Conservation (phyloP, 2,113 vertebrate genomes). For the Numenius arquata region DNA sequence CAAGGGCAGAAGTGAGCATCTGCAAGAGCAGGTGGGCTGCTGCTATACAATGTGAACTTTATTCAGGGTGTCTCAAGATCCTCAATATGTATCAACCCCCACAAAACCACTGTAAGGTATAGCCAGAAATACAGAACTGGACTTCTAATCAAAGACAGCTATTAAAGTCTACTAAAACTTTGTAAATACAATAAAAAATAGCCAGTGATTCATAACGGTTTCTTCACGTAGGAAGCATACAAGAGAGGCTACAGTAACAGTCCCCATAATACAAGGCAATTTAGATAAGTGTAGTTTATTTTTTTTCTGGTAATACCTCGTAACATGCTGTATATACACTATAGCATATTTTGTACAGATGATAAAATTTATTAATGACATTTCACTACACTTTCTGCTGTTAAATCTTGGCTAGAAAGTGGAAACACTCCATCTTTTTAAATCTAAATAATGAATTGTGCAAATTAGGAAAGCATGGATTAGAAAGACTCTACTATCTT, state of each 20-base stretch:
- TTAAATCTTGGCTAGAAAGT: neutral
- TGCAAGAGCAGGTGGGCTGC: neutral
- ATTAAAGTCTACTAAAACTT: neutral
- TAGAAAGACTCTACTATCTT: neutral
- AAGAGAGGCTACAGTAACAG: neutral
- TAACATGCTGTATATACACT: neutral
- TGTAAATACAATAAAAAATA: neutral
- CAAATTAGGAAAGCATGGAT: neutral
- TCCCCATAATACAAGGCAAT: neutral
- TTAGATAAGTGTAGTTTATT: neutral
- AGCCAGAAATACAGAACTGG: neutral
- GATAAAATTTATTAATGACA: neutral
- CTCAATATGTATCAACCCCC: neutral
- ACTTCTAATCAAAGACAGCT: neutral
- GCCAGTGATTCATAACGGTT: neutral
- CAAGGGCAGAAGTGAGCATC: neutral
- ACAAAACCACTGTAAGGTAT: neutral
- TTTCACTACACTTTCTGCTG: neutral
- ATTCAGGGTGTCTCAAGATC: neutral
- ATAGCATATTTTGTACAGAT: neutral
- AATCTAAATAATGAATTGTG: neutral
- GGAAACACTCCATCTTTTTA: neutral
- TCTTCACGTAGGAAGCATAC: neutral
- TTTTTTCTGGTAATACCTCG: neutral
- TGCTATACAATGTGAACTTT: neutral